phyloP scores from a whole-genome alignment of 2,113 vertebrate genomes.

The Prionailurus viverrinus region DNA sequence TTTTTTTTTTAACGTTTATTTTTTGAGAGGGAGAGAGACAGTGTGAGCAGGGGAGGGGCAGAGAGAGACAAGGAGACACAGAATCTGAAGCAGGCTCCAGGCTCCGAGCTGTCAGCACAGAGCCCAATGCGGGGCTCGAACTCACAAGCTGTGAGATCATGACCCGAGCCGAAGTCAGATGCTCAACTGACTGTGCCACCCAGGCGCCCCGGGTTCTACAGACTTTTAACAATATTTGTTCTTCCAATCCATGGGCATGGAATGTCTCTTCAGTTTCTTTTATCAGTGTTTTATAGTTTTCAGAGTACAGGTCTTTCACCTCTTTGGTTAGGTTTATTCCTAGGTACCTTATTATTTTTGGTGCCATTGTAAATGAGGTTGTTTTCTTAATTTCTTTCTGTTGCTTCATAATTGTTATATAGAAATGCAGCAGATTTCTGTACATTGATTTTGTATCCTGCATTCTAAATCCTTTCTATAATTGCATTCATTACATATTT shows the following conservation, averaged over 20 bases:
- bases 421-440: background rate
- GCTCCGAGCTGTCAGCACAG: too few species aligned
- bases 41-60: too few species aligned
- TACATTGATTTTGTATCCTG: background rate
- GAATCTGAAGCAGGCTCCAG: too few species aligned
- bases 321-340: background rate
- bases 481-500: slow-evolving; percentile 30
- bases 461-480: background rate
- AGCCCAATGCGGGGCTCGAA: too few species aligned
- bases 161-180: too few species aligned
- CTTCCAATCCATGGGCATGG: background rate
- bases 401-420: background rate
- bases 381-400: background rate
- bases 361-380: background rate
- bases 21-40: too few species aligned
- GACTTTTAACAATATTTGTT: background rate
- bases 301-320: background rate
- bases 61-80: too few species aligned
- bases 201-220: background rate
- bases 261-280: background rate
- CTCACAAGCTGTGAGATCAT: too few species aligned
- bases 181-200: too few species aligned
- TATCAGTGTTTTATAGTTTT: background rate
- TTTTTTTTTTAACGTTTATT: too few species aligned
- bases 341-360: background rate